Evolutionary conservation across 1,140 invertebrate species (phyloP), one percentile per base, ranked within the genome.

Genomic region (Tetranychus cinnabarinus): DNA sequence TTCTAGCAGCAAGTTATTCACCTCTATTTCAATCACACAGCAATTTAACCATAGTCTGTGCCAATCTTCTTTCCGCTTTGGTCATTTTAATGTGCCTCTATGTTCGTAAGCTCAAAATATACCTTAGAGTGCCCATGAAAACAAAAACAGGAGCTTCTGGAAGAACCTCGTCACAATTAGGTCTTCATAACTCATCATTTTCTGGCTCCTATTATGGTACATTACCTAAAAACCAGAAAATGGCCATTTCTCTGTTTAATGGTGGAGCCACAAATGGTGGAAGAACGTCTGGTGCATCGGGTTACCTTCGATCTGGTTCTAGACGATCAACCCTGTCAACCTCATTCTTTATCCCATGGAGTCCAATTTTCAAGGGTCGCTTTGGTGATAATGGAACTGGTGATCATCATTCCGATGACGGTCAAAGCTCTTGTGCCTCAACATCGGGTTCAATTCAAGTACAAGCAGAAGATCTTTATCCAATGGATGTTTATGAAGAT

Each of bases 401-500:
- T 23, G 15, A n/a, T 52, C n/a, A 52, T 52, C 62, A 47, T 60
- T 37, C 12, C 35, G 62, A 56, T n/a, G 62, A 63, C 36, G 58
- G 54, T 36, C 33, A 56, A 46, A 56, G 50, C 31, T 60, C 58
- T n/a, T 63, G 62, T 45, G 62, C 57, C 2, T 63, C 62, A n/a
- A 61, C 62, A 3, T 36, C 59, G 0, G 64, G 61, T 34, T 66
- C 65, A 15, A 63, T 65, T 37, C 66, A 67, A 36, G 66, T 67
- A 7, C 66, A 67, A 59, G 63, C 63, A 13, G 62, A 65, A n/a
- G 66, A 67, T 52, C 46, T 67, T 10, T 67, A 67, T 39, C 66
- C 66, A 5, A 60, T 67, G 61, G 66, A 67, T 31, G 65, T 67
- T 59, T 67, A 66, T 33, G 66, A 67, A 46, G 64, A 63, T 35